phyloP scores from a whole-genome alignment of 2,888 invertebrate genomes.

The Oeneis ivallda region DNA sequence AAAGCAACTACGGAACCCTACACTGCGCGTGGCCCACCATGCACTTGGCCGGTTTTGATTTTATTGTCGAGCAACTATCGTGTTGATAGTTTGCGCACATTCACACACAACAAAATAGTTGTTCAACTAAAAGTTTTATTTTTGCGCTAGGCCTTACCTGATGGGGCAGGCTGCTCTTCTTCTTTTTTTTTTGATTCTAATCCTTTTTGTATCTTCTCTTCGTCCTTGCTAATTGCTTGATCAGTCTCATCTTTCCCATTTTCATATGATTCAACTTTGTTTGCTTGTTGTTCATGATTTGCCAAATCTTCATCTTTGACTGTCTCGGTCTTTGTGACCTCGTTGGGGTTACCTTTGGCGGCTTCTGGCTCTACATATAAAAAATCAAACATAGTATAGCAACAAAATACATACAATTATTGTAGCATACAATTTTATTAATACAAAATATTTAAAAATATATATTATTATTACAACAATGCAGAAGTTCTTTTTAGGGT shows the following conservation, averaged over 20 bases:
- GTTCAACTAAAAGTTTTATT: too few relatives aligned
- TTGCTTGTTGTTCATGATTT: conserved; percentile 55
- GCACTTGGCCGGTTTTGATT: too few relatives aligned
- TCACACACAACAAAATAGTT: too few relatives aligned
- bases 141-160: conserved; percentile 37
- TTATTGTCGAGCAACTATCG: too few relatives aligned
- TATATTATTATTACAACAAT: too few relatives aligned
- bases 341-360: conserved; percentile 69
- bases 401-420: too few relatives aligned
- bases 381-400: neutral
- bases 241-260: conserved; percentile 79
- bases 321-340: conserved; percentile 58
- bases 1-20: too few relatives aligned
- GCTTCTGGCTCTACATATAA: conserved; percentile 62
- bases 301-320: conserved; percentile 66
- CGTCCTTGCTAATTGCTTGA: conserved; percentile 63
- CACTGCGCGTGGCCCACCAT: too few relatives aligned
- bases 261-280: conserved; percentile 64
- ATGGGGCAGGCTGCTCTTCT: conserved; percentile 37
- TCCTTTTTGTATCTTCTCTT: conserved; percentile 45
- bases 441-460: too few relatives aligned
- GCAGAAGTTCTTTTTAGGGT: too few relatives aligned
- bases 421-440: too few relatives aligned
- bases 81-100: too few relatives aligned
- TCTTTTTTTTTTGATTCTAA: conserved; percentile 37